Evolutionary conservation across 2,797 vertebrate species (phyloP).

Genomic region (Acanthurus lineatus): DNA sequence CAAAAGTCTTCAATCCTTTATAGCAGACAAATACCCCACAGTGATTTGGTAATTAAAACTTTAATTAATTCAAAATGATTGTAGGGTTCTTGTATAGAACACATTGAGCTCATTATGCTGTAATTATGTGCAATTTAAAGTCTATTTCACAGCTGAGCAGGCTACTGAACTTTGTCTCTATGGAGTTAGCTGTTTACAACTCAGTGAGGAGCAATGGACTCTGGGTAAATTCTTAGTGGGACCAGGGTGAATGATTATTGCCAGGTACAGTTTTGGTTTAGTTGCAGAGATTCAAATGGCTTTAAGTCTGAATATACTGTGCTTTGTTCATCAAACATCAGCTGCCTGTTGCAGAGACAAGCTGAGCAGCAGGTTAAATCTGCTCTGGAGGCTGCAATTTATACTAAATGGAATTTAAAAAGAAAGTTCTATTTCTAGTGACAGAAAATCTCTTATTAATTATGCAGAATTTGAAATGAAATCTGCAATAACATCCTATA

Average conservation of each 20-base stretch:
- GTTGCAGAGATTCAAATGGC: conserved; percentile 39
- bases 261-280: conserved; percentile 24
- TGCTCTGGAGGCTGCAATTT: conserved; percentile 4
- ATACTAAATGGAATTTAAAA: background rate
- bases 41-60: conserved; percentile 80
- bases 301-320: conserved; percentile 29
- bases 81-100: conserved; percentile 69
- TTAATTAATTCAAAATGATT: conserved; percentile 81
- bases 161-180: conserved; percentile 70
- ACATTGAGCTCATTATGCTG: conserved; percentile 78
- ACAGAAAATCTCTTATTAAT: conserved; percentile 35
- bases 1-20: conserved; percentile 59
- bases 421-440: conserved; percentile 16
- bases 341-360: conserved; percentile 7
- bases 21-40: conserved; percentile 61
- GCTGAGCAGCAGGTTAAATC: background rate
- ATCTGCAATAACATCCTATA: conserved; percentile 23
- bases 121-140: conserved; percentile 82
- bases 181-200: conserved; percentile 64
- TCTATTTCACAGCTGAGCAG: conserved; percentile 86
- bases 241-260: conserved; percentile 42
- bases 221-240: conserved; percentile 45
- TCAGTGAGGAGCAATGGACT: conserved; percentile 26
- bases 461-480: conserved; percentile 22
- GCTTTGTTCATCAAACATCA: conserved; percentile 28